These are phyloP conservation scores for Arctocebus calabarensis DNA, from an alignment of 2,797 vertebrate genomes.

Conservation along the genomic window DNA sequence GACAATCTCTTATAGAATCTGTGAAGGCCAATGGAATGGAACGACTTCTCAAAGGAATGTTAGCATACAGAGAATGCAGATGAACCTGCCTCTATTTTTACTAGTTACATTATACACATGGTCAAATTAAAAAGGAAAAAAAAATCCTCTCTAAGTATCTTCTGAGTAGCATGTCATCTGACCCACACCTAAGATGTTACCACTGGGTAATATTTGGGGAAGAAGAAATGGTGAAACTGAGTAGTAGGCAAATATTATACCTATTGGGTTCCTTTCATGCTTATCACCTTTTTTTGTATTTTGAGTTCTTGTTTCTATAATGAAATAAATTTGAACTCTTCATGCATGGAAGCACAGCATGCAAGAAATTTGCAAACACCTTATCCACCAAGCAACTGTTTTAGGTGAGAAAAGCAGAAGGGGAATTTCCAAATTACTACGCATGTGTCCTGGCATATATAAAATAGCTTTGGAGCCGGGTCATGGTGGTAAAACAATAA, in stretches of 20 bases:
- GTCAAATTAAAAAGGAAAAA: not conserved
- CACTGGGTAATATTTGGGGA: not conserved
- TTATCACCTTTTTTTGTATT: not conserved
- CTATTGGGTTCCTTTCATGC: not conserved
- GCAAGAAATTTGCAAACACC: conserved; percentile 25
- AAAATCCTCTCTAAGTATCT: not conserved
- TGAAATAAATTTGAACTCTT: conserved; percentile 55
- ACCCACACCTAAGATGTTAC: not conserved
- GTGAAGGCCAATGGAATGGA: not conserved
- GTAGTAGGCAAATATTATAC: not conserved
- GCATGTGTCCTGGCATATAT: not conserved
- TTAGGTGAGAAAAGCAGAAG: conserved; percentile 39
- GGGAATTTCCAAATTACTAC: not conserved
- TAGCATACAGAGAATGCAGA: not conserved
- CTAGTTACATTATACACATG: not conserved
- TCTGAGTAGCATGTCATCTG: not conserved
- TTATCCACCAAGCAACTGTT: conserved; percentile 55
- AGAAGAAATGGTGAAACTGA: not conserved
- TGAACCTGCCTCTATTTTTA: not conserved
- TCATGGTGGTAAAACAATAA: not conserved
- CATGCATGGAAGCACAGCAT: conserved; percentile 63
- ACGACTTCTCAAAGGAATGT: not conserved
- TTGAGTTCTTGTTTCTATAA: conserved; percentile 48
- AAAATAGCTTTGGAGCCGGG: not conserved
- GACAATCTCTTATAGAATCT: not conserved